phyloP scores from a whole-genome alignment of 1,140 invertebrate species.

The Zaprionus capensis region DNA sequence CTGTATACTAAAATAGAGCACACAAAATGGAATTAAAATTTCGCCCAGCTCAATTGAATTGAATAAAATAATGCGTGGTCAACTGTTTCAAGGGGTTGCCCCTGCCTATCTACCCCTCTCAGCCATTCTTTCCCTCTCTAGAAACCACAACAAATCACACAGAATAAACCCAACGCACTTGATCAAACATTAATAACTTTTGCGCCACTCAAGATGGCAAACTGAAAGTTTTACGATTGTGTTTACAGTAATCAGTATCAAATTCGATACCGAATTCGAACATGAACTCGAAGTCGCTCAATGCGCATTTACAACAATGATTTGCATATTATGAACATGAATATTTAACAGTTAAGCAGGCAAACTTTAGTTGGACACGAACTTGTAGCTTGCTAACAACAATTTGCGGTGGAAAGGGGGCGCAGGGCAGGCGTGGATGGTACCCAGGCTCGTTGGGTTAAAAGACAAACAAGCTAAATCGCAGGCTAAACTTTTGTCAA shows the following conservation, averaged over 20 bases:
- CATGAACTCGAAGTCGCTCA: conserved; percentile 29
- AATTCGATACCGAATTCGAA: background rate
- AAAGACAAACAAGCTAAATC: conserved; percentile 35
- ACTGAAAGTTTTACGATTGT: conserved; percentile 32
- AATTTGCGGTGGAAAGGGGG: background rate
- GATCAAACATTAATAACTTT: conserved; percentile 67
- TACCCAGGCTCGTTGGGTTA: background rate
- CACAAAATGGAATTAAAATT: background rate
- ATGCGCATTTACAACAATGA: conserved; percentile 34
- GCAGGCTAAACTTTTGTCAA: conserved; percentile 39
- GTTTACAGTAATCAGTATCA: background rate
- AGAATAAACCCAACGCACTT: conserved; percentile 17
- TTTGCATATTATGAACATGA: conserved; percentile 72
- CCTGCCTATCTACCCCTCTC: background rate
- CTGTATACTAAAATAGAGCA: background rate
- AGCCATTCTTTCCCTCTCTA: background rate
- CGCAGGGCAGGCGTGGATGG: background rate
- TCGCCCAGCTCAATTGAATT: background rate
- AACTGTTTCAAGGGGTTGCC: conserved; percentile 10
- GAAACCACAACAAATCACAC: background rate
- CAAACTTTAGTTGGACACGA: conserved; percentile 27
- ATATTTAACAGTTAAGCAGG: conserved; percentile 56
- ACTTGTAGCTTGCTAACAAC: conserved; percentile 23
- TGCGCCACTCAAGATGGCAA: conserved; percentile 32
- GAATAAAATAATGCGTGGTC: background rate